Percentiles rank a stretch among this genome's conserved stretches.
Conservation (phyloP, 2,797 vertebrate genomes). For the Dromococcyx pavoninus region DNA sequence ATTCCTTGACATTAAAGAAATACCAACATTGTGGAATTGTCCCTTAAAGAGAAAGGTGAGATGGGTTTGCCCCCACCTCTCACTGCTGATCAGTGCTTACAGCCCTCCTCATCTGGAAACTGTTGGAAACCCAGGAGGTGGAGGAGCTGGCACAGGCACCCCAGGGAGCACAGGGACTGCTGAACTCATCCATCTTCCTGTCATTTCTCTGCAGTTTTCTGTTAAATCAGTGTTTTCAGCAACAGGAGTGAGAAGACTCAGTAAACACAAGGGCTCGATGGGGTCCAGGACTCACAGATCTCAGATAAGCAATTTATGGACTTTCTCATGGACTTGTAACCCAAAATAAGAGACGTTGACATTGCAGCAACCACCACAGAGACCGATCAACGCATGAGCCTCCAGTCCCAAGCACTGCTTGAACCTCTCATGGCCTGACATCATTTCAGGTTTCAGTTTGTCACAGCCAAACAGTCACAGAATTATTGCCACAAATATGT, state of each 20-base stretch:
- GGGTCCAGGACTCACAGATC: background rate
- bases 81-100: rapidly evolving
- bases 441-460: background rate
- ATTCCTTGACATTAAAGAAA: background rate
- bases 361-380: background rate
- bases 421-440: background rate
- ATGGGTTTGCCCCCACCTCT: background rate
- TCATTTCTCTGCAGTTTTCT: background rate
- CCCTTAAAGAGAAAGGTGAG: background rate
- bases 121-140: background rate
- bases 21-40: background rate
- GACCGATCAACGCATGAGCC: rapidly evolving
- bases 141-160: background rate
- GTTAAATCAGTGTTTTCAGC: background rate
- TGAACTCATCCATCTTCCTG: rapidly evolving
- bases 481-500: rapidly evolving
- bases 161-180: background rate
- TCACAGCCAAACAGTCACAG: rapidly evolving
- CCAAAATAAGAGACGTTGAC: rapidly evolving
- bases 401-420: background rate
- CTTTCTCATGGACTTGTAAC: background rate
- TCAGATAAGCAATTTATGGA: background rate
- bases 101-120: background rate
- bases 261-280: background rate
- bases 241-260: rapidly evolving